Conservation (phyloP, 2,888 invertebrate species). For the Drosophila acutilabella region DNA sequence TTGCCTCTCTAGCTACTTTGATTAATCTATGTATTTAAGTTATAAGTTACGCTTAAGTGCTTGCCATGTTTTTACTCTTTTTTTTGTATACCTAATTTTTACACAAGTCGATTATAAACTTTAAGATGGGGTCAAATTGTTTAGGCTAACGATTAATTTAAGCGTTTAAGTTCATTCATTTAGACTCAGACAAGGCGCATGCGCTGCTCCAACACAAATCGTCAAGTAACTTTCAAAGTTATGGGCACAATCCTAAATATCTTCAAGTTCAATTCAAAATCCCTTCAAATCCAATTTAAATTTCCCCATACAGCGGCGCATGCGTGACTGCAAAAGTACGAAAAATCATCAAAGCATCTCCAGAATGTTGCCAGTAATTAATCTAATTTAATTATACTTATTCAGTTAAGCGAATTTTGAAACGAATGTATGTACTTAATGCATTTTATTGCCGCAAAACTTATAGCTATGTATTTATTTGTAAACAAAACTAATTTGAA, state of each 20-base stretch:
- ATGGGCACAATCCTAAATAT: conserved; percentile 23
- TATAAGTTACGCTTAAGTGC: conserved; percentile 69
- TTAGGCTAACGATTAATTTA: conserved; percentile 41
- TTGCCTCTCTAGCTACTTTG: conserved; percentile 43
- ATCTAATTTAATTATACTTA: conserved; percentile 32
- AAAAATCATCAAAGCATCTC: conserved; percentile 57
- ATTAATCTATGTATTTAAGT: conserved; percentile 27
- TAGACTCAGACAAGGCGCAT: conserved; percentile 40
- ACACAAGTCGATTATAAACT: conserved; percentile 58
- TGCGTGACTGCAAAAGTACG: conserved; percentile 30
- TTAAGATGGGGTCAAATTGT: conserved; percentile 47
- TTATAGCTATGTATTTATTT: conserved; percentile 43
- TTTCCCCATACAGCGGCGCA: conserved; percentile 28
- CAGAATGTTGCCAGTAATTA: conserved; percentile 71
- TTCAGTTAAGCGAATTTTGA: conserved; percentile 38
- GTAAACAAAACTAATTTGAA: conserved; percentile 14
- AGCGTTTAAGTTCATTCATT: conserved; percentile 3
- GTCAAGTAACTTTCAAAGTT: conserved; percentile 52
- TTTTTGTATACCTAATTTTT: conserved; percentile 33
- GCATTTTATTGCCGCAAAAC: conserved; percentile 61
- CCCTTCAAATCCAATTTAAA: neutral
- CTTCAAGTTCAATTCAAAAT: neutral
- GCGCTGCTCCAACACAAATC: conserved; percentile 36
- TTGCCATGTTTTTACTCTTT: conserved; percentile 73
- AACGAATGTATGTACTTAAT: conserved; percentile 72